Evolutionary conservation across 2,888 invertebrate genomes (phyloP).

Genomic region (Torymus aiolomorphi): DNA sequence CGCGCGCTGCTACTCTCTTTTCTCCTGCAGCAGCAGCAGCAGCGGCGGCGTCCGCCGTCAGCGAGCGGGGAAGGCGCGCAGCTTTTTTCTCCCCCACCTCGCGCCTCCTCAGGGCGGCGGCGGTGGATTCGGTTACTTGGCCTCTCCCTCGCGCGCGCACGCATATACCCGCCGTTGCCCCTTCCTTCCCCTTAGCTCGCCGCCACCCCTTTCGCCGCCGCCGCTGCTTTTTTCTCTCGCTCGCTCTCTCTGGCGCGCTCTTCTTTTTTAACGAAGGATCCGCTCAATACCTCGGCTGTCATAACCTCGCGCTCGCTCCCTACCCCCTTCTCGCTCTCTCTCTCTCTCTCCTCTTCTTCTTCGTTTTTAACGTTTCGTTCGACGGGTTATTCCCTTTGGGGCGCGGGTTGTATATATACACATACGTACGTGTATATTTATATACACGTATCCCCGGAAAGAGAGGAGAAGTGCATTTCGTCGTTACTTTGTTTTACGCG

Average conservation of each 20-base stretch:
- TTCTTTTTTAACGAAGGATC: constrained; percentile 75
- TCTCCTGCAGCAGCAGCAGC: too few species aligned
- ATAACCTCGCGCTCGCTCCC: constrained; percentile 70
- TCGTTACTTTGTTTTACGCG: constrained; percentile 75
- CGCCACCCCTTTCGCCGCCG: constrained; percentile 59
- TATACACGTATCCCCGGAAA: constrained; percentile 30
- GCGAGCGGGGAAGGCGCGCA: constrained; percentile 46
- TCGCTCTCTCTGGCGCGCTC: constrained; percentile 57
- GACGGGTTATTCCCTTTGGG: constrained; percentile 71
- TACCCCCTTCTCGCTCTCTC: constrained; percentile 53
- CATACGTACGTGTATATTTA: too few species aligned
- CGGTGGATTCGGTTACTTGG: constrained; percentile 75
- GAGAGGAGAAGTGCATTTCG: constrained; percentile 72
- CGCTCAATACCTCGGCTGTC: constrained; percentile 76
- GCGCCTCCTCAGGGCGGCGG: constrained; percentile 63
- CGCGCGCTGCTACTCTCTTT: too few species aligned
- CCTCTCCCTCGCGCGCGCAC: constrained; percentile 65
- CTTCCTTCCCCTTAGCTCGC: constrained; percentile 53
- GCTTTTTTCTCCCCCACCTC: constrained; percentile 36
- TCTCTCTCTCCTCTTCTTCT: background rate
- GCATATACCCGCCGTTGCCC: constrained; percentile 44
- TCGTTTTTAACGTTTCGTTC: constrained; percentile 72
- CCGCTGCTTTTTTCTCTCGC: constrained; percentile 33
- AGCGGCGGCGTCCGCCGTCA: too few species aligned
- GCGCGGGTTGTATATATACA: constrained; percentile 33